These are phyloP conservation scores for Glyphotaelius pellucidus DNA, from an alignment of 2,888 invertebrate genomes.

Conservation along the genomic window DNA sequence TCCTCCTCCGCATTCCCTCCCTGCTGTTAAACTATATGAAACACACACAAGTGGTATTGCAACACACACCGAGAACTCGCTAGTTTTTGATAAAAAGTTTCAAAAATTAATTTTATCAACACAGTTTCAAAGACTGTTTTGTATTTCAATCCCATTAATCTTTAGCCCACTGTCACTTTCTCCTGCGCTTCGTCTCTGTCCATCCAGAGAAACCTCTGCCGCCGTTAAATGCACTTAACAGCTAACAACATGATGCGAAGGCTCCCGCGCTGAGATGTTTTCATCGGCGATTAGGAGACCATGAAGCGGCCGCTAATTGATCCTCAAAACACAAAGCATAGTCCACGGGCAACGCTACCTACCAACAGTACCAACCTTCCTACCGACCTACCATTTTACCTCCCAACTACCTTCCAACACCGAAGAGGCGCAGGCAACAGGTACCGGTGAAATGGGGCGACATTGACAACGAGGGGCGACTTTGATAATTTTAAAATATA, in stretches of 20 bases:
- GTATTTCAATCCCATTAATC: no score
- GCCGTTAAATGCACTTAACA: slow-evolving; percentile 64
- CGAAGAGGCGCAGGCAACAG: neutral
- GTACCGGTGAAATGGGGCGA: neutral
- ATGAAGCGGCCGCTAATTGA: slow-evolving; percentile 61
- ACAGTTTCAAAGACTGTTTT: no score
- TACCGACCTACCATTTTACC: neutral
- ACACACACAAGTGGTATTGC: no score
- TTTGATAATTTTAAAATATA: no score
- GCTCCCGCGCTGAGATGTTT: slow-evolving; percentile 54
- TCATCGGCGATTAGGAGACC: slow-evolving; percentile 64
- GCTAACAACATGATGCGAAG: slow-evolving; percentile 36
- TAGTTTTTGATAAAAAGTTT: no score
- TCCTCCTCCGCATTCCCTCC: no score
- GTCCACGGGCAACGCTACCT: neutral
- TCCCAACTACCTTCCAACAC: neutral
- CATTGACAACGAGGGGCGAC: no score
- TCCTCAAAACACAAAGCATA: slow-evolving; percentile 51
- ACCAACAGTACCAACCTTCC: neutral
- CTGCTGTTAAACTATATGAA: no score
- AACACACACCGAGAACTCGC: no score
- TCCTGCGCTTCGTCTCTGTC: neutral
- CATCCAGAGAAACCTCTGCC: neutral
- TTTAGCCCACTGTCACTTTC: neutral
- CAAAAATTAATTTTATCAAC: no score